Evolutionary conservation across 92 coral and sea anemone genomes (phyloP), one percentile per base, ranked within the genome.

Genomic region (Parazoanthus darwini): DNA sequence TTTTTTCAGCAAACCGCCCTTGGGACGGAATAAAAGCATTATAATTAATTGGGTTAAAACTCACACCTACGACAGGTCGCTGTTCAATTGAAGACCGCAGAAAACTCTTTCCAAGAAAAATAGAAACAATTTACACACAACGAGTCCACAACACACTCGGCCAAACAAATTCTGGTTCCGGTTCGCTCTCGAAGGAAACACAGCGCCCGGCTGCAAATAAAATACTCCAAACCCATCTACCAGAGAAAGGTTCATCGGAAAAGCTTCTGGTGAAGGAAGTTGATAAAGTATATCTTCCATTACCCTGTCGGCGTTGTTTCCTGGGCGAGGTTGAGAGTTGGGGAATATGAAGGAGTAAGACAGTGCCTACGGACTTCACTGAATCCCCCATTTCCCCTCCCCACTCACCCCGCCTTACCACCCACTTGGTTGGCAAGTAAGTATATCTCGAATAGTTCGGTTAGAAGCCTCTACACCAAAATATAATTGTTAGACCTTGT

Each of bases 241-340:
- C 82, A 79, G 82, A 79, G 82, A 79, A 79, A 79, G 11, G 82
- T 50, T 25, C 5, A 7, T n/a, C 42, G 23, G n/a, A 46, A 23
- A 44, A 43, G 26, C 25, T 46, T 43, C 33, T 18, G 18, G n/a
- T 22, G 70, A 18, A 22, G 25, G 70, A 9, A 3, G 70, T 23
- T 3, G 26, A 20, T 22, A 63, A 20, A 63, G 14, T 22, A 22
- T 63, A 23, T 72, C 36, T 11, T 43, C n/a, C 5, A 22, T 26
- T 15, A 73, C 23, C 77, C 16, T 36, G 1, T 35, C 6, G 0
- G 38, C 22, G 42, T 29, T 29, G n/a, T 73, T 29, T 73, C 42
- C n/a, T 35, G 42, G 42, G 14, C 18, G 23, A 33, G 38, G 43
- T 20, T 5, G 25, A 25, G 26, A 23, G 77, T 18, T 26, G 77